A percentile compares a stretch with the other conserved stretches of the same genome.
These are phyloP conservation scores for Drosophila santomea DNA, from an alignment of 1,140 invertebrate species.

Conservation along the genomic window DNA sequence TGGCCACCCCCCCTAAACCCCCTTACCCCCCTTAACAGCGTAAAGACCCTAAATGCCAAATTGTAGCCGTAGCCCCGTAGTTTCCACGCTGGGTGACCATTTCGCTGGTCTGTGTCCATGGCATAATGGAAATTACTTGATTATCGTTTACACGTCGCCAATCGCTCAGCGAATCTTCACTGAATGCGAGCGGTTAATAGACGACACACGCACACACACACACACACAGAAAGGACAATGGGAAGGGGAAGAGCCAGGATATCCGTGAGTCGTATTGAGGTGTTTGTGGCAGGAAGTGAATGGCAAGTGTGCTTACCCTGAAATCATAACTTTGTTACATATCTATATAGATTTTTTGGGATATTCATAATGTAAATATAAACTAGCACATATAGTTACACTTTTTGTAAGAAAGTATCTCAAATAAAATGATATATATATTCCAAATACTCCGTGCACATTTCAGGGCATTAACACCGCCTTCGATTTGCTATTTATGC, in stretches of 20 bases:
- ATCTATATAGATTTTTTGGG: no score
- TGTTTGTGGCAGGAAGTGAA: conserved; percentile 12
- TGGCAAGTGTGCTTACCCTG: background rate
- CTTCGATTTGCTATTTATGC: conserved; percentile 46
- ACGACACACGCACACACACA: conserved; percentile 5
- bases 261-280: conserved; percentile 39
- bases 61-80: background rate
- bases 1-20: conserved; percentile 16
- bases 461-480: conserved; percentile 31
- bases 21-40: background rate
- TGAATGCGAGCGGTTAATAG: conserved; percentile 53
- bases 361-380: no score
- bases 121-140: conserved; percentile 82
- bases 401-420: no score
- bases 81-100: conserved; percentile 20
- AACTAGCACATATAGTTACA: no score
- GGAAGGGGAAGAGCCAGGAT: conserved; percentile 31
- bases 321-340: conserved; percentile 1
- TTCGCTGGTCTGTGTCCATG: conserved; percentile 11
- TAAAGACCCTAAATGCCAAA: conserved; percentile 14
- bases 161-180: conserved; percentile 65
- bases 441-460: background rate
- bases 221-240: conserved; percentile 21
- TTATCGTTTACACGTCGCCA: conserved; percentile 82
- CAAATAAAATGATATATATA: no score